Evolutionary conservation across 2,113 vertebrate genomes (phyloP).

Genomic region (Embiotoca jacksoni): DNA sequence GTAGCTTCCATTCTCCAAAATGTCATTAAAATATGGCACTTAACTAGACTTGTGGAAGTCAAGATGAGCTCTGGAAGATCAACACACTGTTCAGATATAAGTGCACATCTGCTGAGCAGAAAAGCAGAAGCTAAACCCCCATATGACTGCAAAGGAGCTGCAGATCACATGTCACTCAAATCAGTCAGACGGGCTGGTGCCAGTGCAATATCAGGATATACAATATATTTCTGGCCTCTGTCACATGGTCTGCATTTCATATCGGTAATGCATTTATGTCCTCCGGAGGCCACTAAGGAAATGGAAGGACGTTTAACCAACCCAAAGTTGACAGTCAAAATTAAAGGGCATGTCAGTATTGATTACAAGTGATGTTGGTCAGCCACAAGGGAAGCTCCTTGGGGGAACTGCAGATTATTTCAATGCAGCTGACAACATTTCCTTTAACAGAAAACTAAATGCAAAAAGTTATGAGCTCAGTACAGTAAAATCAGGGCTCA

Average conservation of each 20-base stretch:
- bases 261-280: constrained; percentile 8
- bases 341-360: neutral
- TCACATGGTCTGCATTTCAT: neutral
- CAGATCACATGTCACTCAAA: constrained; percentile 21
- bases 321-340: constrained; percentile 14
- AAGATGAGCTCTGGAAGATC: neutral
- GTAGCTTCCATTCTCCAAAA: neutral
- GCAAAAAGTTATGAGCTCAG: neutral
- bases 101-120: neutral
- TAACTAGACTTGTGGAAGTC: neutral
- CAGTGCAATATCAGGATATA: neutral
- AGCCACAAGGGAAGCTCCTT: constrained; percentile 9
- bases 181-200: neutral
- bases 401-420: neutral
- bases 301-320: neutral
- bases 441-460: neutral
- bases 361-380: constrained; percentile 29
- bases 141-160: neutral
- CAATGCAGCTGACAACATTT: constrained; percentile 11
- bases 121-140: neutral
- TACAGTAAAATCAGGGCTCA: neutral
- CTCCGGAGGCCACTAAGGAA: neutral
- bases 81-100: neutral
- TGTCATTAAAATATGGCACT: neutral
- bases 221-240: neutral